Evolutionary conservation across 2,113 vertebrate genomes (phyloP), one percentile per base, ranked within the genome.

Genomic region (Strix aluco): DNA sequence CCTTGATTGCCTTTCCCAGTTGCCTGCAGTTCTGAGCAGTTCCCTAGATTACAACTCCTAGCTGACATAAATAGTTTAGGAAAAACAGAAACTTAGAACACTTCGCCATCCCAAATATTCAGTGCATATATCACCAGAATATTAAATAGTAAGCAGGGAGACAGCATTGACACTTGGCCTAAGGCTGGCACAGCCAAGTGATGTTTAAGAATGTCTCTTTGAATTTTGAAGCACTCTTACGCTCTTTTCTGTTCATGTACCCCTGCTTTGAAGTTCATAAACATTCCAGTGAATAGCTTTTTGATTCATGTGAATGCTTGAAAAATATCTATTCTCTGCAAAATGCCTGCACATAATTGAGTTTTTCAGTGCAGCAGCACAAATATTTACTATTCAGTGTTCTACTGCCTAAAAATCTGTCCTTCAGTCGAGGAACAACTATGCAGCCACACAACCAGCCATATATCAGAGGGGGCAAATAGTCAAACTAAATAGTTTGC

Each of bases 261-360:
- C 94, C 88, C 66, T 5, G n/a, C 91, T 95, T 66, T 94, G 94
- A 94, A 97, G 91, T 95, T 96, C 78, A 95, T 94, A 95, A 97
- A 92, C 89, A 92, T 96, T 88, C 84, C 91, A 73, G 78, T 95
- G 95, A 97, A 97, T 91, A 86, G 94, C 78, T 96, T 97, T 96
- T 95, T 92, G 95, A 95, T 97, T 96, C 91, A 87, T 88, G 86
- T 94, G 94, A 97, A 94, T 86, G 84, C 92, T 95, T 94, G 89
- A 95, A 94, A 96, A 97, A 94, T 86, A 96, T 49, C 84, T 95
- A 70, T 92, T 95, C 66, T 92, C 87, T 88, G 62, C 74, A 95
- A 97, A 96, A 96, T 88, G 89, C 78, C 70, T 92, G 62, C 86
- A 94, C 40, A 15, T 95, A 95, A 97, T 96, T 92, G 81, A 96